phyloP scores from a whole-genome alignment of 2,888 invertebrate genomes.

The Tetropium fuscum region DNA sequence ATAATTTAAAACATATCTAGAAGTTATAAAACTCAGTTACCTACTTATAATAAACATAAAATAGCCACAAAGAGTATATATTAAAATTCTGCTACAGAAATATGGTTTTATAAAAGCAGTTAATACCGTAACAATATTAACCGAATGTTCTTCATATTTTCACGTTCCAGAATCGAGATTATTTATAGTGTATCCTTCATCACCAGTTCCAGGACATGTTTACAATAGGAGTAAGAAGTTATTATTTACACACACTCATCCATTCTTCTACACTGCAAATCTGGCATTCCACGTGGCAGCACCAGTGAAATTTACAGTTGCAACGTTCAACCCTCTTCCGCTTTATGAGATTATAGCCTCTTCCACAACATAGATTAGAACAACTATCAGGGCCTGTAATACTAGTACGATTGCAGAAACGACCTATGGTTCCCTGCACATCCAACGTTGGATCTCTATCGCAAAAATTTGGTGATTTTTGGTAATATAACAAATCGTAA shows the following conservation, averaged over 20 bases:
- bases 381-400: constrained; percentile 85
- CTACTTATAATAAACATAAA: too few species aligned
- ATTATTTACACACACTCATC: constrained; percentile 90
- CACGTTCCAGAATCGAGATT: too few species aligned
- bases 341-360: constrained; percentile 86
- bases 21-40: too few species aligned
- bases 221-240: too few species aligned
- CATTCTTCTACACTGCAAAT: constrained; percentile 88
- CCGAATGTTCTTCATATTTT: too few species aligned
- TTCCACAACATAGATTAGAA: constrained; percentile 88
- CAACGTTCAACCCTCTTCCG: constrained; percentile 84
- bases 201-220: too few species aligned
- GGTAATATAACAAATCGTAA: constrained; percentile 79
- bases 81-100: too few species aligned
- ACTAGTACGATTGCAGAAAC: constrained; percentile 77
- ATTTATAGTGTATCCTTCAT: too few species aligned
- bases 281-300: constrained; percentile 90
- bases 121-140: too few species aligned
- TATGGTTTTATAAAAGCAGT: too few species aligned
- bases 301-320: constrained; percentile 94
- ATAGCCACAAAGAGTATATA: too few species aligned
- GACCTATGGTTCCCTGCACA: constrained; percentile 82
- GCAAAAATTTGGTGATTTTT: constrained; percentile 91
- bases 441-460: constrained; percentile 80
- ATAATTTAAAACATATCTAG: too few species aligned